Conservation (phyloP, 1,140 invertebrate genomes). For the Hetaerina americana region DNA sequence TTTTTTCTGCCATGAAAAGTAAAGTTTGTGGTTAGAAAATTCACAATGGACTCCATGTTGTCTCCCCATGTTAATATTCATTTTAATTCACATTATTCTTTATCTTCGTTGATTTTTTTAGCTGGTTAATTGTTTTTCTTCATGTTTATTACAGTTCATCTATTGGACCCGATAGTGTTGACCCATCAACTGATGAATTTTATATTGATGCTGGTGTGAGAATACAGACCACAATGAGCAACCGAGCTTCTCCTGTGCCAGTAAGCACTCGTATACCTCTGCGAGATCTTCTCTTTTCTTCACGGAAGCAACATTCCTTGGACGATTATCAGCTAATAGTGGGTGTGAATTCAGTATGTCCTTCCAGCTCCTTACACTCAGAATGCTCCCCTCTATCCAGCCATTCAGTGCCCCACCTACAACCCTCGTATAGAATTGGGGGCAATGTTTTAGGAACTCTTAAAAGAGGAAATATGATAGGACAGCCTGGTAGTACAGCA, state of each 20-base stretch:
- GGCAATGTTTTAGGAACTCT: neutral
- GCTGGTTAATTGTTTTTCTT: too few relatives aligned
- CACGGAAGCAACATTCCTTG: neutral
- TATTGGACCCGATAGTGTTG: neutral
- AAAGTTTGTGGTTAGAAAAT: too few relatives aligned
- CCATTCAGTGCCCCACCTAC: neutral
- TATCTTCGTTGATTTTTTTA: too few relatives aligned
- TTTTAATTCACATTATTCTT: too few relatives aligned
- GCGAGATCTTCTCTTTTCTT: neutral
- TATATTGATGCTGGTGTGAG: conserved; percentile 36
- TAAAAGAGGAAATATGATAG: neutral
- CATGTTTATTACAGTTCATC: too few relatives aligned
- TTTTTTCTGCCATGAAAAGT: too few relatives aligned
- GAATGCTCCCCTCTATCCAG: neutral
- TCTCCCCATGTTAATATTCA: too few relatives aligned
- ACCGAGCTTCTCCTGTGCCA: neutral
- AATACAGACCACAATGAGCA: conserved; percentile 17
- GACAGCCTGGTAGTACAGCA: neutral
- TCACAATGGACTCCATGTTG: too few relatives aligned
- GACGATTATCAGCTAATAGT: neutral
- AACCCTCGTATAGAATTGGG: neutral
- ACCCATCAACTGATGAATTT: conserved; percentile 27
- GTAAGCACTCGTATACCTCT: neutral
- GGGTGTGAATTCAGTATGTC: neutral
- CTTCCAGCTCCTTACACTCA: neutral